phyloP scores from a whole-genome alignment of 2,888 invertebrate species.

The Podotricha telesiphe region DNA sequence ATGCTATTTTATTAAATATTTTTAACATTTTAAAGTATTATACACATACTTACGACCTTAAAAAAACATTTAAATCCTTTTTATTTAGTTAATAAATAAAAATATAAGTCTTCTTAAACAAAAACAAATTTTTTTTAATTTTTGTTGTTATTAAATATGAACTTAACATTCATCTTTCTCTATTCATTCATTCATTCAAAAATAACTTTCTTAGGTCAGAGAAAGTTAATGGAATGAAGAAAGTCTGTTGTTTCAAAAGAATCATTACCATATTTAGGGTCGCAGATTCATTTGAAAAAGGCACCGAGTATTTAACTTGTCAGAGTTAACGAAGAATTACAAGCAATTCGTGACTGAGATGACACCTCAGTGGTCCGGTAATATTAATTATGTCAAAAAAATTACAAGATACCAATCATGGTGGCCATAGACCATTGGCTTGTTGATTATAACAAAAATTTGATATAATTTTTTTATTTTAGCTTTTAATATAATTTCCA shows the following conservation, averaged over 20 bases:
- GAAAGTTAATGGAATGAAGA: slow-evolving; percentile 17
- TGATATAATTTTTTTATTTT: no score
- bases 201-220: slow-evolving; percentile 2
- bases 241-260: slow-evolving; percentile 20
- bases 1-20: no score
- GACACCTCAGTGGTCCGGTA: slow-evolving; percentile 37
- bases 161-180: background rate
- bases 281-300: slow-evolving; percentile 22
- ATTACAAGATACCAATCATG: slow-evolving; percentile 30
- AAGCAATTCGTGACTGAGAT: slow-evolving; percentile 28
- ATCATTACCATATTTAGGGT: slow-evolving; percentile 10
- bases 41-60: no score
- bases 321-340: slow-evolving; percentile 34
- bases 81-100: no score
- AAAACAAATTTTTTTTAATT: no score
- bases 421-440: slow-evolving; percentile 21
- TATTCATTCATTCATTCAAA: slow-evolving; percentile 7
- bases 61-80: no score
- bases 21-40: no score
- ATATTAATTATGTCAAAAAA: slow-evolving; percentile 43
- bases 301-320: slow-evolving; percentile 20
- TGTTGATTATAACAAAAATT: no score
- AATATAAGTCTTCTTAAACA: no score
- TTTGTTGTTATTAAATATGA: no score
- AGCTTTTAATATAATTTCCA: no score